phyloP scores from a whole-genome alignment of 2,113 vertebrate genomes.

The Amblyopsis rosae region DNA sequence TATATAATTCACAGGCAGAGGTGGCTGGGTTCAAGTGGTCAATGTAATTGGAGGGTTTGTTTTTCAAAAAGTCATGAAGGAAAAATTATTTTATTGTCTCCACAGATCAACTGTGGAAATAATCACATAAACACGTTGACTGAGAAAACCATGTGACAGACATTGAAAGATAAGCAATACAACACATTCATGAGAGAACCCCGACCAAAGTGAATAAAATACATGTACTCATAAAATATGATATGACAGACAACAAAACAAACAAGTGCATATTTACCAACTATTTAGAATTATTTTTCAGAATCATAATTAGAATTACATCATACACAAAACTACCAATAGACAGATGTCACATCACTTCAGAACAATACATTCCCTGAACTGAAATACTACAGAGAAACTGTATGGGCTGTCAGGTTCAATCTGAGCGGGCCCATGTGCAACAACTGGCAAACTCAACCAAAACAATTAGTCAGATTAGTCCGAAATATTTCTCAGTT shows the following conservation, averaged over 20 bases:
- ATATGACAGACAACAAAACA: conserved; percentile 24
- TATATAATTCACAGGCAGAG: background rate
- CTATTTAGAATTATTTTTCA: conserved; percentile 46
- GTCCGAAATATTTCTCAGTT: background rate
- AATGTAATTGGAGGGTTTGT: background rate
- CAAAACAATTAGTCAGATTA: background rate
- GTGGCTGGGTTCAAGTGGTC: background rate
- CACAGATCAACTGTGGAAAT: background rate
- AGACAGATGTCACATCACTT: conserved; percentile 18
- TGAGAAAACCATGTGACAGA: conserved; percentile 2
- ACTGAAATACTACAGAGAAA: conserved; percentile 34
- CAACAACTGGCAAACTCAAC: conserved; percentile 2
- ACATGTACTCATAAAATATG: conserved; percentile 10
- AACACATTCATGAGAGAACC: conserved; percentile 1
- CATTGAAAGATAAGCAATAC: conserved; percentile 8
- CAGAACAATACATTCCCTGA: conserved; percentile 25
- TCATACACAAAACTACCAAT: conserved; percentile 23
- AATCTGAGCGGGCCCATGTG: conserved; percentile 18
- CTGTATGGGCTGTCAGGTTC: background rate
- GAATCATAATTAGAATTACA: conserved; percentile 46
- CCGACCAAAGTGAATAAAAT: background rate
- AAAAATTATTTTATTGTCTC: background rate
- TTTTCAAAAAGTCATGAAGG: background rate
- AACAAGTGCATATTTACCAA: conserved; percentile 30
- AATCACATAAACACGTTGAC: conserved; percentile 1